Conservation (phyloP, 2,797 vertebrate species). For the Phalanger gymnotis region DNA sequence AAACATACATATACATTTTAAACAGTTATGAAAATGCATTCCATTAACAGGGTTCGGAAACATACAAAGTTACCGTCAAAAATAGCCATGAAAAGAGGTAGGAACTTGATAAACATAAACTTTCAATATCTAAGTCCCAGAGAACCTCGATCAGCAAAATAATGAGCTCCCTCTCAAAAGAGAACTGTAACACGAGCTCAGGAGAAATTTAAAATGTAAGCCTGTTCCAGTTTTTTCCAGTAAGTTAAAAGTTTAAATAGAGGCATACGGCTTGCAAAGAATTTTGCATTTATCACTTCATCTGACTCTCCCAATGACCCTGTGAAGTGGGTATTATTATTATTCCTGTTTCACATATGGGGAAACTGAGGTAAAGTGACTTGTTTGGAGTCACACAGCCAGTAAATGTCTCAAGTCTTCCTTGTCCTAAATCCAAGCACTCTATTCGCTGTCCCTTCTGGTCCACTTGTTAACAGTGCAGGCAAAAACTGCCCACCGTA, state of each 20-base stretch:
- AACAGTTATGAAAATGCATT: conserved; percentile 17
- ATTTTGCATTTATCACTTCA: background rate
- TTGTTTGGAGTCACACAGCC: background rate
- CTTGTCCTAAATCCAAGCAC: background rate
- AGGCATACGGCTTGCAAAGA: background rate
- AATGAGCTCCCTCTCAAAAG: conserved; percentile 23
- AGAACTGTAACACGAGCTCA: conserved; percentile 44
- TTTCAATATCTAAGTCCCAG: conserved; percentile 21
- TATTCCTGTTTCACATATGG: background rate
- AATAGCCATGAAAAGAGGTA: conserved; percentile 22
- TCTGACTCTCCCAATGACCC: background rate
- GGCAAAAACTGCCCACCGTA: background rate
- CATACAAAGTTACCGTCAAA: conserved; percentile 10
- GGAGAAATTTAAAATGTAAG: background rate
- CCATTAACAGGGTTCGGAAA: conserved; percentile 11
- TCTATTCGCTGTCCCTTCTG: background rate
- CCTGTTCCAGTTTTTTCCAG: background rate
- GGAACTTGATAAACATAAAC: conserved; percentile 31
- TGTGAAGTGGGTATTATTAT: background rate
- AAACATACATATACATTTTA: conserved; percentile 17
- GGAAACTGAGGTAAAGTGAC: background rate
- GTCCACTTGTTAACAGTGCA: background rate
- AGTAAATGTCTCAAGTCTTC: background rate
- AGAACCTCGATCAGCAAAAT: conserved; percentile 1
- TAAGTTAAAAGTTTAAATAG: background rate